A percentile compares a stretch with the other conserved stretches of the same genome.
Conservation (phyloP, 2,797 vertebrate species). For the Pseudomugil tenellus region DNA sequence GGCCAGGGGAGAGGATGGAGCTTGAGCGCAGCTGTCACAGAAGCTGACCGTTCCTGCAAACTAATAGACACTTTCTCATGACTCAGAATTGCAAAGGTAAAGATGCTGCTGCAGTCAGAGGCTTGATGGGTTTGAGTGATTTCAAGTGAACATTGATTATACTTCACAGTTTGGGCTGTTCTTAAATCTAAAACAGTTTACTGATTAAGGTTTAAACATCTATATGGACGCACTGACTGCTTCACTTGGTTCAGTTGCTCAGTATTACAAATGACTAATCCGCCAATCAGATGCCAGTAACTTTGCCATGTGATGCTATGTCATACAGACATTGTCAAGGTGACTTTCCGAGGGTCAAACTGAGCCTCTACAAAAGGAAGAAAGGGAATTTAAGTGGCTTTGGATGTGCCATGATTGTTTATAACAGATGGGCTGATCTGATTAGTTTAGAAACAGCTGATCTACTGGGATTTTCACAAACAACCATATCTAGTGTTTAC, state of each 20-base stretch:
- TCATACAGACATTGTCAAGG: neutral
- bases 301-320: neutral
- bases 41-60: slow-evolving; percentile 25
- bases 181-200: too few species aligned
- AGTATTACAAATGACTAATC: neutral
- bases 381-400: neutral
- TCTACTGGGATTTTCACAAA: neutral
- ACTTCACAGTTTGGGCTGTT: neutral
- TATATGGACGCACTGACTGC: too few species aligned
- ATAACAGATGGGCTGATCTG: too few species aligned
- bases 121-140: neutral
- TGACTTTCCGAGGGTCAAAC: neutral
- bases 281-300: neutral
- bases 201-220: too few species aligned
- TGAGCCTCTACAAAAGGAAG: neutral
- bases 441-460: neutral
- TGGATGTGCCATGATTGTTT: neutral
- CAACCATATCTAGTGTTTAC: neutral
- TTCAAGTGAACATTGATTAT: neutral
- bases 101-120: neutral
- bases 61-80: slow-evolving; percentile 30
- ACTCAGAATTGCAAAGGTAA: slow-evolving; percentile 16
- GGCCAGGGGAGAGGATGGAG: slow-evolving; percentile 26
- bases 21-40: slow-evolving; percentile 32
- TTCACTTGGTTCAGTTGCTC: neutral